Base-by-base conservation (phyloP, 2,888 invertebrate genomes). In the Anorthoa munda region DNA sequence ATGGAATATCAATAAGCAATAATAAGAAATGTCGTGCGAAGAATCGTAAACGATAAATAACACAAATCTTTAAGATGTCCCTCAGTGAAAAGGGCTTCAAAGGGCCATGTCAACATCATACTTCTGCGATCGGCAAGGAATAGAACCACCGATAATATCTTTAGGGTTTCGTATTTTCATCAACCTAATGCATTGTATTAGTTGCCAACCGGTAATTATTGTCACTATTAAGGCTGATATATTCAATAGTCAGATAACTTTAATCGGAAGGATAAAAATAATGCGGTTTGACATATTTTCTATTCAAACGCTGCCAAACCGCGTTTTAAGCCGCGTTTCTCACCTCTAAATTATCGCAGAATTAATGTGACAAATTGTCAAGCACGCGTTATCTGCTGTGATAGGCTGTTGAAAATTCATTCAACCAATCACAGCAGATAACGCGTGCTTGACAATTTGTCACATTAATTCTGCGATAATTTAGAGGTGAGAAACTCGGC, bases 1-100 rank as follows among this genome's bases (percentile, higher is more conserved):
- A 21, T 13, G 31, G 18, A 51, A 61, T 75, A 23, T 48, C 53
- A 48, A 39, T 31, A 55, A 48, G n/a, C 39, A 77, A 55, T 73
- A 56, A 66, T 23, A 56, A 9, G 11, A 23, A n/a, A 45, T 59
- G 7, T 45, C 50, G 48, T 66, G 46, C 23, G 56, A 21, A 23
- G 7, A 26, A 50, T 45, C 39, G 15, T 26, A 55, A 21, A 23
- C 17, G 18, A 56, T 18, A 15, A 51, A 17, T 13, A n/a, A 17
- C 23, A 23, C 17, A 23, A 75, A 1, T 48, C 15, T 53, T n/a
- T 21, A 12, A 21, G 21, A 21, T 21, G 13, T 50, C 48, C 17
- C 18, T 53, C 4, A 53, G 21, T 39, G 59, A 12, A 18, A 58
- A 55, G 23, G 13, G 18, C 12, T 58, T n/a, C 2, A n/a, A 31